Base-by-base conservation (phyloP, 2,113 vertebrate genomes). In the Brienomyrus brachyistius region DNA sequence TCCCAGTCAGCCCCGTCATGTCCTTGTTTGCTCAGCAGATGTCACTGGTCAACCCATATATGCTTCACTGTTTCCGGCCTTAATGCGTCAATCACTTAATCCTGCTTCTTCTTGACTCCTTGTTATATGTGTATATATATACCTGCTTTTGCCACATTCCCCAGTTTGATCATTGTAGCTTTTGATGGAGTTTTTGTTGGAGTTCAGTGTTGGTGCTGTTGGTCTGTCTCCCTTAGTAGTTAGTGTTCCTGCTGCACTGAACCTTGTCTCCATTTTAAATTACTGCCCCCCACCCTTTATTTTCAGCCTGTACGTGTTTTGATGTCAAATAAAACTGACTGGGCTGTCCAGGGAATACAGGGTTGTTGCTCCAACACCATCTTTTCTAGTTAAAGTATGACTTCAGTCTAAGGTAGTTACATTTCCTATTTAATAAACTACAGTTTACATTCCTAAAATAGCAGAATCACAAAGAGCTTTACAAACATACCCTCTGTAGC, bases 341-440 rank as follows among this genome's bases (percentile, higher is more conserved):
- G n/a, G n/a, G n/a, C n/a, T n/a, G n/a, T n/a, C n/a, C n/a, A n/a
- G 13, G n/a, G n/a, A n/a, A n/a, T n/a, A n/a, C n/a, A n/a, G n/a
- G n/a, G n/a, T n/a, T n/a, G n/a, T 31, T 23, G 0, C 13, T 70
- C 10, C 0, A 0, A 31, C 23, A 27, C 2, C 27, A 59, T 59
- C 21, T 59, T 59, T 23, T 59, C 54, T 6, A 56, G 54, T 0
- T 56, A 56, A 56, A 23, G 19, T 56, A 56, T 27, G n/a, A 31
- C 8, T 70, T 70, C 54, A 56, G 17, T 56, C 54, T 56, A 56
- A 17, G 54, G 54, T 56, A 4, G 19, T 70, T 74, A 74, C n/a
- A 74, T 35, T 35, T 74, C 11, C 27, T 40, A 35, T 40, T 5
- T 17, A 40, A 15, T 77, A 17, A 77, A 35, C 70, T 5, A 74